These are phyloP conservation scores for Carassius gibelio DNA, from an alignment of 2,113 vertebrate genomes.

Conservation along the genomic window DNA sequence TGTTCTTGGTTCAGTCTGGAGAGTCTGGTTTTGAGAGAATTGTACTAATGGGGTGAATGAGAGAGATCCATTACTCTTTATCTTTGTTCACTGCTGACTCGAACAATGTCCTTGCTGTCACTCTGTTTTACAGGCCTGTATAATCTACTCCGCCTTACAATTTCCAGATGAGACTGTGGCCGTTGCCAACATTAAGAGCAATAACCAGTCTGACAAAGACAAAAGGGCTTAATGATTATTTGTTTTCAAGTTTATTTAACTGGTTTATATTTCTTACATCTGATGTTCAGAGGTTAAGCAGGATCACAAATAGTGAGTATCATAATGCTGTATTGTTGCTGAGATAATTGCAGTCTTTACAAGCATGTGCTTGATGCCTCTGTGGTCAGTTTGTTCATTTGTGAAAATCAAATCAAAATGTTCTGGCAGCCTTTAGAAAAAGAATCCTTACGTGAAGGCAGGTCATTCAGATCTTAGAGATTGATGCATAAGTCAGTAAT, in stretches of 20 bases:
- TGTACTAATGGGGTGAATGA: conserved; percentile 59
- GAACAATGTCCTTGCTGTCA: conserved; percentile 57
- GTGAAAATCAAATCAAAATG: background rate
- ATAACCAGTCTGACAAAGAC: background rate
- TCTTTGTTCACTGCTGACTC: conserved; percentile 63
- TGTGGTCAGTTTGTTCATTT: background rate
- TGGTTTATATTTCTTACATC: background rate
- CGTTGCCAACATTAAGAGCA: conserved; percentile 14
- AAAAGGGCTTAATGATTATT: background rate
- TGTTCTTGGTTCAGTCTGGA: background rate
- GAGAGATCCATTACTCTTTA: conserved; percentile 63
- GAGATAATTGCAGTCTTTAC: background rate
- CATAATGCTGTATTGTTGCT: background rate
- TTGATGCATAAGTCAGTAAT: background rate
- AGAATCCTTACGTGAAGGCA: background rate
- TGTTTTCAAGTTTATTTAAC: background rate
- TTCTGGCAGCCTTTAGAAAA: background rate
- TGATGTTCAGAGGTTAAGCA: background rate
- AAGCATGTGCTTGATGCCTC: background rate
- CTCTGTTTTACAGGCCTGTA: background rate
- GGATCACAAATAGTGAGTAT: background rate
- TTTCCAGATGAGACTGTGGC: conserved; percentile 18
- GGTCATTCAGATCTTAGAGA: background rate
- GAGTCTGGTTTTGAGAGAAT: conserved; percentile 25
- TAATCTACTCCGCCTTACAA: background rate